phyloP scores from a whole-genome alignment of 1,140 invertebrate genomes.

The Pentalonia nigronervosa region DNA sequence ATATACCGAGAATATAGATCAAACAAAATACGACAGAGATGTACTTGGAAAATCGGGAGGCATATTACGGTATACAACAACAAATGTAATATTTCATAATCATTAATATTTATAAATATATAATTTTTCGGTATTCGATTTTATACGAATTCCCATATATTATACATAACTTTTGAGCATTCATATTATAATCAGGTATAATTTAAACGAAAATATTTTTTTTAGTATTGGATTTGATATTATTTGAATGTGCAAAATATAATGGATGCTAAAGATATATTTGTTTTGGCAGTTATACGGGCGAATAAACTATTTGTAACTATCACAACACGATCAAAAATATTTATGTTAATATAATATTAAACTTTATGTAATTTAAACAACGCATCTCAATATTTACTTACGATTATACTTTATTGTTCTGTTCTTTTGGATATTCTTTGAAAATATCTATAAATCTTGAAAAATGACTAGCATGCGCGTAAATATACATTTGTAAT shows the following conservation, averaged over 20 bases:
- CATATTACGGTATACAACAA: too few relatives aligned
- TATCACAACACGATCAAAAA: background rate
- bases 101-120: too few relatives aligned
- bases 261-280: background rate
- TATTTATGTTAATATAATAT: background rate
- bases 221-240: background rate
- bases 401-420: background rate
- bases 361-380: background rate
- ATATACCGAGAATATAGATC: background rate
- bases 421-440: background rate
- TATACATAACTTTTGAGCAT: background rate
- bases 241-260: background rate
- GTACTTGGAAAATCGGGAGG: too few relatives aligned
- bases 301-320: background rate
- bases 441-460: background rate
- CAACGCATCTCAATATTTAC: background rate
- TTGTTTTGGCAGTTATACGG: background rate
- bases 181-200: background rate
- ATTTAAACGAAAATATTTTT: background rate
- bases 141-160: background rate
- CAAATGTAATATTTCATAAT: too few relatives aligned
- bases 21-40: background rate
- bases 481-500: background rate
- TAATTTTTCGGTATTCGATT: background rate
- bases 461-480: background rate